phyloP scores from a whole-genome alignment of 2,797 vertebrate genomes.

The Epinephelus awoara region DNA sequence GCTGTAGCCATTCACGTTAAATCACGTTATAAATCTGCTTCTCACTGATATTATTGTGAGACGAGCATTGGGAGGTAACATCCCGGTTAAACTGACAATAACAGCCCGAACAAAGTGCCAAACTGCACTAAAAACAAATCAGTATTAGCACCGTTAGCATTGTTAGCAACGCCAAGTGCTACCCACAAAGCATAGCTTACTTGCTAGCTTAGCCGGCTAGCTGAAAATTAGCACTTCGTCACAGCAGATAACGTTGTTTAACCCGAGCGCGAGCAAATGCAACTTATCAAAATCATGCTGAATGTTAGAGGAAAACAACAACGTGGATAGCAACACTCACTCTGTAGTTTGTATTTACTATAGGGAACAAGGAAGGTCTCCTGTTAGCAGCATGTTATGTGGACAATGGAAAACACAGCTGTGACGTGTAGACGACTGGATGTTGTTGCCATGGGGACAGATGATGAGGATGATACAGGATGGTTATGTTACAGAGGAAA shows the following conservation, averaged over 20 bases:
- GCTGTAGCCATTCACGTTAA: neutral
- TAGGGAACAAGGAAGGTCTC: constrained; percentile 64
- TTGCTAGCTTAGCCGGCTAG: constrained; percentile 42
- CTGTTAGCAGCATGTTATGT: constrained; percentile 67
- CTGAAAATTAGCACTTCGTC: constrained; percentile 18
- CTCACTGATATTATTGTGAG: rapidly evolving
- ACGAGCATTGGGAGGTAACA: rapidly evolving
- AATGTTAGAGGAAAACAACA: neutral
- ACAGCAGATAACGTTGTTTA: neutral
- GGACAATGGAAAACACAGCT: constrained; percentile 67
- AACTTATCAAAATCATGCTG: neutral
- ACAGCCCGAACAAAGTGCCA: neutral
- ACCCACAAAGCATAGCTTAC: constrained; percentile 19
- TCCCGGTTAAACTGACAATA: rapidly evolving
- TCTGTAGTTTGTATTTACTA: constrained; percentile 72
- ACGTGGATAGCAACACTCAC: constrained; percentile 77
- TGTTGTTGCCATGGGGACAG: constrained; percentile 79
- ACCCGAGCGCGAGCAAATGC: neutral
- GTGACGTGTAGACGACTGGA: constrained; percentile 70
- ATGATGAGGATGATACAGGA: neutral
- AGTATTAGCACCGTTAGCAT: constrained; percentile 24
- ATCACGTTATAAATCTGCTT: neutral
- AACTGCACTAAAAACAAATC: neutral
- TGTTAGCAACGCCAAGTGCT: constrained; percentile 19
- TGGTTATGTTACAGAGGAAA: neutral